A percentile compares a stretch with the other conserved stretches of the same genome.
phyloP scores from a whole-genome alignment of 2,797 vertebrate genomes.

The Halcyon chelicuti region DNA sequence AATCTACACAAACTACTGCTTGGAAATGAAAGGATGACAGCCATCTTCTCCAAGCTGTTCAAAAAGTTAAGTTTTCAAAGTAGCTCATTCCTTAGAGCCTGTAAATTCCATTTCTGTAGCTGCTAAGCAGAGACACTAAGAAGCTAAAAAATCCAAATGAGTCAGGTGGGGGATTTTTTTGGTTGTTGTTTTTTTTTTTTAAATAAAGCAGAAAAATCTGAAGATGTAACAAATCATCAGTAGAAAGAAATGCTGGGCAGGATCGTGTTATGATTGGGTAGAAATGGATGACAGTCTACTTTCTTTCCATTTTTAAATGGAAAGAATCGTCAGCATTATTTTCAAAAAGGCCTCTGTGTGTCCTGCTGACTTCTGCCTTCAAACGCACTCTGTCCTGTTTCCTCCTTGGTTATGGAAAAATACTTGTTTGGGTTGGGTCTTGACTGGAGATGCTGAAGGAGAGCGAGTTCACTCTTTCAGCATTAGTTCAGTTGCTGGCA shows the following conservation, averaged over 20 bases:
- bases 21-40: conserved; percentile 20
- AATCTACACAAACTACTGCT: background rate
- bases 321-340: background rate
- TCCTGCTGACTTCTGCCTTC: background rate
- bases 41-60: background rate
- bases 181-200: background rate
- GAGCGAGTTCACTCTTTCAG: background rate
- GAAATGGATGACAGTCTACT: background rate
- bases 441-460: background rate
- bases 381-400: background rate
- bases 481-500: background rate
- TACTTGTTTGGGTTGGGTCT: background rate
- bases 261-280: rapidly evolving
- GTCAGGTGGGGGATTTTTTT: too few species aligned
- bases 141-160: background rate
- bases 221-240: background rate
- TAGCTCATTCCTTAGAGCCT: background rate
- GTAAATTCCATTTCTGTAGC: background rate
- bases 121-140: background rate
- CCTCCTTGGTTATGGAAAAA: background rate
- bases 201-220: background rate
- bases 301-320: background rate
- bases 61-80: conserved; percentile 20
- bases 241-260: background rate
- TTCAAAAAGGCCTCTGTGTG: background rate